A percentile compares a stretch with the other conserved stretches of the same genome.
These are phyloP conservation scores for Bradysia coprophila DNA, from an alignment of 1,140 invertebrate genomes.

Conservation along the genomic window DNA sequence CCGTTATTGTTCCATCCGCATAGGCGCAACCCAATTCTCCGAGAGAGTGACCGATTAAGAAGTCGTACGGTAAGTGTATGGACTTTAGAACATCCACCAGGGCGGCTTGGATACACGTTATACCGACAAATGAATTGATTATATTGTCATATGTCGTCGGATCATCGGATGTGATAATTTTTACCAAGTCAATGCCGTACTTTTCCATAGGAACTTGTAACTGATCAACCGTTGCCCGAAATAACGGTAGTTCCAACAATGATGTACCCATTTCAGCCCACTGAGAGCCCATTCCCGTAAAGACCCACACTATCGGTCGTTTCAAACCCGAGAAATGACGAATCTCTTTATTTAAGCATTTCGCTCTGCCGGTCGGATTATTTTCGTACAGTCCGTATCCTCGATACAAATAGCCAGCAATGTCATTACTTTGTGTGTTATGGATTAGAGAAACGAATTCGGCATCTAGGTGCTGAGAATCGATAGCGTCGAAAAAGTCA, in stretches of 20 bases:
- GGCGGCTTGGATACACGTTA: constrained; percentile 75
- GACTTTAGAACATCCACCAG: constrained; percentile 55
- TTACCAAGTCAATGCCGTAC: constrained; percentile 57
- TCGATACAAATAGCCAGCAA: constrained; percentile 32
- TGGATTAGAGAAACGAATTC: constrained; percentile 36
- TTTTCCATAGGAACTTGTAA: constrained; percentile 52
- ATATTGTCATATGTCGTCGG: constrained; percentile 62
- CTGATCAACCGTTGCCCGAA: constrained; percentile 48
- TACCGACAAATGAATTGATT: constrained; percentile 76
- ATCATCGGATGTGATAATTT: constrained; percentile 57
- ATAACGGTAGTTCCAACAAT: constrained; percentile 42
- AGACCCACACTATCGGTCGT: constrained; percentile 67
- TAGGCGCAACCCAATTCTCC: constrained; percentile 80
- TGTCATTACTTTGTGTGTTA: constrained; percentile 30
- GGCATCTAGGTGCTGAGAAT: constrained; percentile 31
- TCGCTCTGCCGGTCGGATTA: constrained; percentile 24
- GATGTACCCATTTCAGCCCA: constrained; percentile 66
- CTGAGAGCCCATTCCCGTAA: constrained; percentile 81
- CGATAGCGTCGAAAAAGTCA: constrained; percentile 41
- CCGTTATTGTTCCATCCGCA: constrained; percentile 67
- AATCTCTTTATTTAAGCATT: constrained; percentile 25
- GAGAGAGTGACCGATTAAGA: constrained; percentile 76
- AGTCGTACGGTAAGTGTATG: constrained; percentile 58
- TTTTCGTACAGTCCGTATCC: constrained; percentile 33
- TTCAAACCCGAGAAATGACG: constrained; percentile 36